These are phyloP conservation scores for Pseudococcus viburni DNA, from an alignment of 2,888 invertebrate genomes.

Conservation along the genomic window DNA sequence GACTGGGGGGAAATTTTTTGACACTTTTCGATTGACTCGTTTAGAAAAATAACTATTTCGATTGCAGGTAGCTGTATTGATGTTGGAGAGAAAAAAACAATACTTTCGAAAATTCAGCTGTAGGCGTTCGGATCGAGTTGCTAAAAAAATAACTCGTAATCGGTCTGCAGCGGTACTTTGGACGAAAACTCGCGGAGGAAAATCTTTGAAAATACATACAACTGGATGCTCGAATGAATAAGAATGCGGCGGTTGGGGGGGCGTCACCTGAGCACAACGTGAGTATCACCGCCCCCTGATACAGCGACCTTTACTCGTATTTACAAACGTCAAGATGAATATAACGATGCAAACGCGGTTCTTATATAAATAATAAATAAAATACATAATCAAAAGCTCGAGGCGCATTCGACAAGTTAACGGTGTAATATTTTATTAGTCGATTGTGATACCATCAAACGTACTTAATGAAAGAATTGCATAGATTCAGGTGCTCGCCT, in stretches of 20 bases:
- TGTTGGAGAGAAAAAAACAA: not conserved
- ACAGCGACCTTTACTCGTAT: slow-evolving; percentile 49
- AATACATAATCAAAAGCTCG: slow-evolving; percentile 52
- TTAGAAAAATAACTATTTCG: not conserved
- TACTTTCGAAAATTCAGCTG: not conserved
- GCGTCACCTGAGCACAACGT: slow-evolving; percentile 10
- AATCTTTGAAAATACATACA: slow-evolving; percentile 9
- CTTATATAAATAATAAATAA: slow-evolving; percentile 60
- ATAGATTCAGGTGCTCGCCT: not conserved
- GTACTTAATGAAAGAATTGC: slow-evolving; percentile 35
- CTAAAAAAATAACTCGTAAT: not conserved
- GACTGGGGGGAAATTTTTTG: not conserved
- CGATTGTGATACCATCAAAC: slow-evolving; percentile 58
- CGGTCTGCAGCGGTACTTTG: not conserved
- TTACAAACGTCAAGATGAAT: slow-evolving; percentile 48
- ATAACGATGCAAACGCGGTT: slow-evolving; percentile 6
- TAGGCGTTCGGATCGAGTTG: slow-evolving; percentile 5
- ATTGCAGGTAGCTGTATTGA: not conserved
- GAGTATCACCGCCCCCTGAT: slow-evolving; percentile 34
- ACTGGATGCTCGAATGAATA: not conserved
- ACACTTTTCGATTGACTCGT: slow-evolving; percentile 16
- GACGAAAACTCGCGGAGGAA: not conserved
- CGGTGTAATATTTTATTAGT: slow-evolving; percentile 59
- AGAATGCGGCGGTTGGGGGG: slow-evolving; percentile 8
- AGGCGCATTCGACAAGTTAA: slow-evolving; percentile 60